Percentiles rank a stretch among this genome's conserved stretches.
These are phyloP conservation scores for Iphiclides podalirius DNA, from an alignment of 2,888 invertebrate genomes.

Conservation along the genomic window DNA sequence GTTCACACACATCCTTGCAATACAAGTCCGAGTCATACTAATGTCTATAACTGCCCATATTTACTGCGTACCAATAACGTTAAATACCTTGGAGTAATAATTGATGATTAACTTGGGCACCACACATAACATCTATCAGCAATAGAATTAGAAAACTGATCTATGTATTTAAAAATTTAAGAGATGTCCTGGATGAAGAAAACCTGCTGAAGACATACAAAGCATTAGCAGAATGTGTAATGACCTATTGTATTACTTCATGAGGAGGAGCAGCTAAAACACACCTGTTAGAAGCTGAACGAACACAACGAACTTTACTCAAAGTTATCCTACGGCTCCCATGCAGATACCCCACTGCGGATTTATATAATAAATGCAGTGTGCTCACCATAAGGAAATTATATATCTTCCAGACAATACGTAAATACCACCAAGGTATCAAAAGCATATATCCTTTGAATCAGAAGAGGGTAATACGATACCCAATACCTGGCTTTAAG, in stretches of 20 bases:
- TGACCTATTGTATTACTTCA: not conserved
- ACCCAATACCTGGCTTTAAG: no score
- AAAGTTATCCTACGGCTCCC: not conserved
- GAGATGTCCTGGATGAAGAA: not conserved
- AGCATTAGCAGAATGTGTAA: not conserved
- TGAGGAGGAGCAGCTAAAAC: not conserved
- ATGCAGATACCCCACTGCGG: not conserved
- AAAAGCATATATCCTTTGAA: not conserved
- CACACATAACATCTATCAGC: no score
- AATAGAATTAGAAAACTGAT: slow-evolving; percentile 2
- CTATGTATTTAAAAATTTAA: not conserved
- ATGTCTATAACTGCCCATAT: not conserved
- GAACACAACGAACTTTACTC: not conserved
- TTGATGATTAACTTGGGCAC: no score
- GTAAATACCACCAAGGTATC: not conserved
- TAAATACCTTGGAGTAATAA: not conserved
- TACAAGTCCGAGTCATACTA: not conserved
- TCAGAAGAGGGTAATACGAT: not conserved
- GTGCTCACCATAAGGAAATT: not conserved
- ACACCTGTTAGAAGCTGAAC: not conserved
- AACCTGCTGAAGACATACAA: not conserved
- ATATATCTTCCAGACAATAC: not conserved
- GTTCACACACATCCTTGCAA: no score
- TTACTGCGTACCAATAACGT: not conserved
- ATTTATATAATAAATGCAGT: not conserved